Base-by-base conservation (phyloP, 2,888 invertebrate species). In the Agrochola litura region DNA sequence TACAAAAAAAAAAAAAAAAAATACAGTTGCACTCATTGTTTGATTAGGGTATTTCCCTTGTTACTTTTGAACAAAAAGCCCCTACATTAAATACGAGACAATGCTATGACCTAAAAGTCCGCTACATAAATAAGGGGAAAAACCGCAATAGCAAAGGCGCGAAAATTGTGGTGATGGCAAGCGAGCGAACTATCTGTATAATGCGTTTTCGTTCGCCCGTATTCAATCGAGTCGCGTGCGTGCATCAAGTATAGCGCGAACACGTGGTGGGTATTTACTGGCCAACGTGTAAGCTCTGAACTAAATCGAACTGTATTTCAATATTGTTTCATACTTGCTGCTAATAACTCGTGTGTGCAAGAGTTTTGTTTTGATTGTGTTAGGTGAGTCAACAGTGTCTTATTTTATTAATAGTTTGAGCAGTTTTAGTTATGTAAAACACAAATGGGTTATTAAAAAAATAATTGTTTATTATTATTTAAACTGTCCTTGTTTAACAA, bases 211-310 rank as follows among this genome's bases (percentile, higher is more conserved):
- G 30, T 30, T 30, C 30, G 22, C 30, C 22, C 30, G 14, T 49
- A 67, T 22, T 67, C 49, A 30, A 8, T 22, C 22, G 22, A 30
- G 67, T n/a, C n/a, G 12, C 63, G 41, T 22, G 12, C 66, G 49
- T 54, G 72, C 22, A 25, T 16, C 14, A 16, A 80, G 14, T 54
- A 25, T 14, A 54, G 8, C 8, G 54, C 25, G n/a, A 14, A 58
- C n/a, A 81, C 79, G 75, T 81, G 37, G 46, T 30, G 19, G n/a
- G 14, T 41, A 19, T 8, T 52, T 54, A 81, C 19, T 65, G 60
- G 65, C 37, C 41, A 19, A 6, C 52, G 52, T 70, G 2, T 37
- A 43, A 14, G 41, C 49, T 16, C 43, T 14, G 12, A 49, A 54
- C 22, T 22, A n/a, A 14, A 78, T 52, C 25, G 22, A 60, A 12